phyloP scores from a whole-genome alignment of 2,888 invertebrate genomes.

The Drosophila pseudotalamancana region DNA sequence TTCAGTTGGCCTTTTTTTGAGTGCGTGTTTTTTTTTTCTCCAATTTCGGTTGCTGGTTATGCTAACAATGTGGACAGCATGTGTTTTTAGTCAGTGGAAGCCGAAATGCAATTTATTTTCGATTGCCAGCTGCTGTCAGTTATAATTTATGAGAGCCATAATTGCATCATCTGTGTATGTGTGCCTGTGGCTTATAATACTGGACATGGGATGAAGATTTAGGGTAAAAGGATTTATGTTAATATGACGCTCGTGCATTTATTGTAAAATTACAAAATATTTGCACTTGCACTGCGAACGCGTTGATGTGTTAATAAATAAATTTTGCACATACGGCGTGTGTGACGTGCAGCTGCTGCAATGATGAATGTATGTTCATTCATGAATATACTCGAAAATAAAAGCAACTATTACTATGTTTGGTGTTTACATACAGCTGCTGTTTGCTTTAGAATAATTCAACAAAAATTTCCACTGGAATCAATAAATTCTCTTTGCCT shows the following conservation, averaged over 20 bases:
- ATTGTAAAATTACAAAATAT: slow-evolving; percentile 18
- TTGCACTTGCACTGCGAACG: slow-evolving; percentile 19
- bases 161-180: slow-evolving; percentile 46
- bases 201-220: not conserved
- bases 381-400: slow-evolving; percentile 13
- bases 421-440: not conserved
- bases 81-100: slow-evolving; percentile 54
- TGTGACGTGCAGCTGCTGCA: slow-evolving; percentile 4
- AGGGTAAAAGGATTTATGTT: slow-evolving; percentile 16
- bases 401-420: not conserved
- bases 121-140: slow-evolving; percentile 68
- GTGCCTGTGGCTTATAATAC: not conserved
- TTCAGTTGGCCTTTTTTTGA: slow-evolving; percentile 15
- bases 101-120: slow-evolving; percentile 69
- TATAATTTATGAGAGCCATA: slow-evolving; percentile 66
- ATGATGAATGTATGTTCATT: slow-evolving; percentile 26
- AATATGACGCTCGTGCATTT: slow-evolving; percentile 25
- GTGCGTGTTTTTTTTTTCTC: slow-evolving; percentile 4
- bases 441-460: slow-evolving; percentile 26
- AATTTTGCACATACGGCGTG: slow-evolving; percentile 42
- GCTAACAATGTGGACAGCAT: slow-evolving; percentile 57
- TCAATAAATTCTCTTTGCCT: slow-evolving; percentile 57
- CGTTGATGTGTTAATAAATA: slow-evolving; percentile 46
- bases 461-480: slow-evolving; percentile 38
- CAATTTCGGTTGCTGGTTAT: slow-evolving; percentile 22